Conservation (phyloP, 2,888 invertebrate genomes). For the Axea sp. region DNA sequence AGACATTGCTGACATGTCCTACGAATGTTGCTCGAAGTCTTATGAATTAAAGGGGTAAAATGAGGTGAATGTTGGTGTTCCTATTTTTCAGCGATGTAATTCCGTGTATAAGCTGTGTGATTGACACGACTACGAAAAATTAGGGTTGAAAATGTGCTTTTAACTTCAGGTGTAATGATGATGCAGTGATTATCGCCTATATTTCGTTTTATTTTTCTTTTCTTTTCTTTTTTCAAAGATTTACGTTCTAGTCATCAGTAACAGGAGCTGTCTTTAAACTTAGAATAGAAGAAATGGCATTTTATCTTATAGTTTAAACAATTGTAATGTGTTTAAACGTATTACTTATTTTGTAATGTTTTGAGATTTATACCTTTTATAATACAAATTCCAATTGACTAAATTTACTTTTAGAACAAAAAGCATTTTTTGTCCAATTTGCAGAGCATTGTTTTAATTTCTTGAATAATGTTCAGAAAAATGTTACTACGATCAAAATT, state of each 20-base stretch:
- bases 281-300: too few relatives aligned
- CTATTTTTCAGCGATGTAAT: constrained; percentile 54
- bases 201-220: too few relatives aligned
- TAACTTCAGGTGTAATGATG: constrained; percentile 33
- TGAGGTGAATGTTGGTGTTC: constrained; percentile 44
- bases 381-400: too few relatives aligned
- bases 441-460: too few relatives aligned
- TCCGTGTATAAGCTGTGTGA: constrained; percentile 45
- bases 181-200: constrained; percentile 26
- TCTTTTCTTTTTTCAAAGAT: constrained; percentile 18
- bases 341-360: too few relatives aligned
- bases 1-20: constrained; percentile 31
- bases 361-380: too few relatives aligned
- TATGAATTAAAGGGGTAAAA: constrained; percentile 25
- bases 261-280: constrained; percentile 1
- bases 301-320: too few relatives aligned
- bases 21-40: constrained; percentile 51
- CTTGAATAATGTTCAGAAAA: too few relatives aligned
- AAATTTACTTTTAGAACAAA: too few relatives aligned
- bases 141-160: constrained; percentile 41
- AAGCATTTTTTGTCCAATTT: too few relatives aligned
- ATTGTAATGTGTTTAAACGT: too few relatives aligned
- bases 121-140: constrained; percentile 39
- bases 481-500: too few relatives aligned
- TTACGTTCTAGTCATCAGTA: constrained; percentile 26